A percentile compares a stretch with the other conserved stretches of the same genome.
These are phyloP conservation scores for Turritopsis dohrnii DNA, from an alignment of 30 jellyfish, hydroid and myxozoan genomes.

Conservation along the genomic window DNA sequence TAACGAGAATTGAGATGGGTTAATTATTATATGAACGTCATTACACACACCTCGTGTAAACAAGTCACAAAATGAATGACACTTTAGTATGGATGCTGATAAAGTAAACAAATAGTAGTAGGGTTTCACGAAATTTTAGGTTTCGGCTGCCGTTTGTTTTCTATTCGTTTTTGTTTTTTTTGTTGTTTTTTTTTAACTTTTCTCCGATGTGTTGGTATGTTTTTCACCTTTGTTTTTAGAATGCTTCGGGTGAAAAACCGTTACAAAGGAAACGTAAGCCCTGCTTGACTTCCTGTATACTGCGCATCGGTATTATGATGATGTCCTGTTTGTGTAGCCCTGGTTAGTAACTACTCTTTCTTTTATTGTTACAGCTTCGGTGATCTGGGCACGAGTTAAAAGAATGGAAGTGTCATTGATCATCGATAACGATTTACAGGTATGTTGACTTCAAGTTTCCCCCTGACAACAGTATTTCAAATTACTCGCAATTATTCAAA, in stretches of 20 bases:
- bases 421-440: conserved; percentile 29
- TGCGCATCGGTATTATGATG: not conserved
- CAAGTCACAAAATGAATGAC: not conserved
- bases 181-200: not conserved
- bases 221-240: not conserved
- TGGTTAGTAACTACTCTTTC: not conserved
- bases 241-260: conserved; percentile 29
- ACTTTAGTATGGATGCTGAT: too few species aligned
- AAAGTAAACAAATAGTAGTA: too few species aligned
- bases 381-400: conserved; percentile 38
- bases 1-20: not conserved
- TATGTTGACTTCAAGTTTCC: not conserved
- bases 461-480: not conserved
- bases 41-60: not conserved
- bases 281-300: not conserved
- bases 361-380: conserved; percentile 16
- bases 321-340: not conserved
- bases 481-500: not conserved
- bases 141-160: not conserved
- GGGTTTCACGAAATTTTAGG: not conserved
- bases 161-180: too few species aligned
- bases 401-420: conserved; percentile 30
- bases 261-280: conserved; percentile 26
- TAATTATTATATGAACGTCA: not conserved
- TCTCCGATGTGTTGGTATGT: not conserved